Evolutionary conservation across 2,113 vertebrate genomes (phyloP), one percentile per base, ranked within the genome.

Genomic region (Corythoichthys haematopterus): DNA sequence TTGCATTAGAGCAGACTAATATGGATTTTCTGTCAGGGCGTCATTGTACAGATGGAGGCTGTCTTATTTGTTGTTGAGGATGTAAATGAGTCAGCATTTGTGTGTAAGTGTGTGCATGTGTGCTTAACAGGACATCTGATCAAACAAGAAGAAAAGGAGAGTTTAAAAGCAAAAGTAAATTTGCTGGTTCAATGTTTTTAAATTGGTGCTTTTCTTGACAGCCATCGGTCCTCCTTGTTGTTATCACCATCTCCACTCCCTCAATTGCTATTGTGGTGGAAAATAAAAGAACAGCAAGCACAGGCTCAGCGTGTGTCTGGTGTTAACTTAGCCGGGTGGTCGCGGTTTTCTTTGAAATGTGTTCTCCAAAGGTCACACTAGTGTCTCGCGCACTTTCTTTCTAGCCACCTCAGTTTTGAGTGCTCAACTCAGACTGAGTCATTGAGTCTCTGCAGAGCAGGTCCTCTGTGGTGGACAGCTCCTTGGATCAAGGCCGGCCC

Each of bases 331-430:
- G 82, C 71, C 68, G 2, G 77, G 82, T 85, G 73, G 58, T 78
- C 79, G 80, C 87, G 87, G 86, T 77, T 12, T 62, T 62, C n/a
- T 45, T 87, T 82, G 83, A 87, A 89, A 88, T 86, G 87, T 88
- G 84, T 90, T 89, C 85, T 88, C 84, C 74, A 90, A 92, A 92
- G 92, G 91, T 93, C 91, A 85, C 38, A 66, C 84, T 89, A 85
- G 83, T 77, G 82, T 85, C 87, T 89, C 85, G 84, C 79, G 85
- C 82, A 88, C 78, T 81, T 84, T 80, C 71, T 71, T 20, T 78
- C 81, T 83, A 82, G 84, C 90, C 87, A 89, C 84, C 86, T 85
- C 77, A 77, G 82, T 88, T 93, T 91, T 90, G 84, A 85, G 87
- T 68, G 68, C n/a, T 69, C 77, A 88, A 88, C 89, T 85, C 68